Conservation (phyloP, 2,888 invertebrate genomes). For the Tenthredo distinguenda region DNA sequence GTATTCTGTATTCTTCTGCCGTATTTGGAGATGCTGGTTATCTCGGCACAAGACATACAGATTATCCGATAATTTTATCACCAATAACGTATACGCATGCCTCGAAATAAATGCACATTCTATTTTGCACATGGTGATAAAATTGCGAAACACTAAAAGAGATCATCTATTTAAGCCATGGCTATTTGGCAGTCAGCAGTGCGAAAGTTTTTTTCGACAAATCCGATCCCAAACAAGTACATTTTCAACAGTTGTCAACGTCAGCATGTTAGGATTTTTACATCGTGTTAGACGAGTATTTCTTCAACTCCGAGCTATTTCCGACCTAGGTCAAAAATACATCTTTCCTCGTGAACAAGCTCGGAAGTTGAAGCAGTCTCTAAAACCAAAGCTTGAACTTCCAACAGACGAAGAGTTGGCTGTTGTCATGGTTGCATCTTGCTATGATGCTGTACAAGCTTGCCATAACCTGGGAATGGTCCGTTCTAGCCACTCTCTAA, state of each 20-base stretch:
- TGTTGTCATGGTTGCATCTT: slow-evolving; percentile 30
- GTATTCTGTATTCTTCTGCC: slow-evolving; percentile 52
- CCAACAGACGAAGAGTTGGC: slow-evolving; percentile 8
- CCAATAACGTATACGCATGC: slow-evolving; percentile 47
- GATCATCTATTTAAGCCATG: slow-evolving; percentile 29
- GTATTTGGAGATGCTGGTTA: slow-evolving; percentile 54
- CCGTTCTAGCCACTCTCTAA: neutral
- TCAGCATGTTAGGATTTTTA: slow-evolving; percentile 14
- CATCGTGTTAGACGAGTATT: slow-evolving; percentile 31
- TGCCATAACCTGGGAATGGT: slow-evolving; percentile 24
- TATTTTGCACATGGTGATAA: slow-evolving; percentile 17
- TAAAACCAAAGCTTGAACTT: neutral
- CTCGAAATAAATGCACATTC: slow-evolving; percentile 54
- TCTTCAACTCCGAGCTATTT: neutral
- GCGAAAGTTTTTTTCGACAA: slow-evolving; percentile 19
- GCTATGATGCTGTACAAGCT: slow-evolving; percentile 12
- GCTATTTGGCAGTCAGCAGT: slow-evolving; percentile 6
- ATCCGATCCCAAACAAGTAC: neutral
- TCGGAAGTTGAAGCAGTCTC: slow-evolving; percentile 1
- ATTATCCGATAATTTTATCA: slow-evolving; percentile 46
- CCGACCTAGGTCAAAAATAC: neutral
- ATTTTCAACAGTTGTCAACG: slow-evolving; percentile 17
- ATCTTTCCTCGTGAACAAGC: slow-evolving; percentile 20
- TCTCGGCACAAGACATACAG: neutral
- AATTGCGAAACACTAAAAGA: neutral